Conservation (phyloP, 2,113 vertebrate genomes). For the Microtus ochrogaster region DNA sequence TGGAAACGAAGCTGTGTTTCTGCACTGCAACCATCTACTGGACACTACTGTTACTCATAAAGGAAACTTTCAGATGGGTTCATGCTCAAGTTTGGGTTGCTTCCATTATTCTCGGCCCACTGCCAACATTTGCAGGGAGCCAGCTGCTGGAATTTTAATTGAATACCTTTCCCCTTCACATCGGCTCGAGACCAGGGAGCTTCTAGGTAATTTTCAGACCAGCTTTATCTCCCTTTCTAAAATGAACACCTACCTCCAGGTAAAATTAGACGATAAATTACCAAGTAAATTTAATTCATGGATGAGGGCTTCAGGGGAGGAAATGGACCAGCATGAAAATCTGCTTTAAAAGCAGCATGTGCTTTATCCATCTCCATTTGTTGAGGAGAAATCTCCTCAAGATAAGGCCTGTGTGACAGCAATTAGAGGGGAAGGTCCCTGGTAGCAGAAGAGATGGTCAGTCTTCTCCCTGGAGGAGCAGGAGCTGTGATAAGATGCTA, state of each 20-base stretch:
- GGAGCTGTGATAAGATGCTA: not conserved
- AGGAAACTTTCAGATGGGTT: not conserved
- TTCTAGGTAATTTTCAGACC: not conserved
- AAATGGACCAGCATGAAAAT: constrained; percentile 53
- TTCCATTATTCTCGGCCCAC: not conserved
- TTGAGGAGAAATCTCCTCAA: constrained; percentile 40
- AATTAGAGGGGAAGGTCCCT: not conserved
- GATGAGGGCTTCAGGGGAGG: constrained; percentile 34
- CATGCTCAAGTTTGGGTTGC: not conserved
- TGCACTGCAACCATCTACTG: not conserved
- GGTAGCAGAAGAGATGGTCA: not conserved
- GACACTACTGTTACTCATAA: not conserved
- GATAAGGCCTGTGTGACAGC: not conserved
- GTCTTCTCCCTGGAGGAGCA: not conserved
- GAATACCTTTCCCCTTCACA: not conserved
- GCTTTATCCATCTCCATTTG: constrained; percentile 56
- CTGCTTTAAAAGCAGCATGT: constrained; percentile 59
- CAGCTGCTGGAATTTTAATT: not conserved
- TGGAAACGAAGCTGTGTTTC: not conserved
- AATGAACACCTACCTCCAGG: constrained; percentile 34
- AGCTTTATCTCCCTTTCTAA: constrained; percentile 21
- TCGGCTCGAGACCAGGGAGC: not conserved
- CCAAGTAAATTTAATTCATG: constrained; percentile 59
- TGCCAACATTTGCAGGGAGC: not conserved
- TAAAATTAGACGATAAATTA: constrained; percentile 52